Evolutionary conservation across 2,113 vertebrate genomes (phyloP), one percentile per base, ranked within the genome.

Genomic region (Dissostichus mawsoni): DNA sequence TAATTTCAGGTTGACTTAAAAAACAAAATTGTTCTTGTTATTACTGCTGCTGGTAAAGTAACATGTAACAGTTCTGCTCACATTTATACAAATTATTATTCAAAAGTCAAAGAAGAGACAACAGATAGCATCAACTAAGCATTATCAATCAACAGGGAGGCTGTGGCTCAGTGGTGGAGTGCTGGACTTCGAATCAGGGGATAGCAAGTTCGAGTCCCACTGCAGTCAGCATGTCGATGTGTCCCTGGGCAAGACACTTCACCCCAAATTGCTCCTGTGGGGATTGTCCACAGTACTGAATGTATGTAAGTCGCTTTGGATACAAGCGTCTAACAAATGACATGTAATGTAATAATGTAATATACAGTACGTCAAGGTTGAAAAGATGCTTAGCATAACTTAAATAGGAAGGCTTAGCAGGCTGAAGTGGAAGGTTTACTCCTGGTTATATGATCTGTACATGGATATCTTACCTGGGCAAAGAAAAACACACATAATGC

Each of bases 371-470:
- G 12, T 29, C 16, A 53, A 62, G 25, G 33, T 63, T 20, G 20
- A 71, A 51, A 48, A 18, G 33, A 18, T 47, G 61, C 23, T 71
- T 50, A 0, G 20, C 65, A 25, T 25, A 29, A 50, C 62, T 17
- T 12, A 36, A 66, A 23, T 17, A 59, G 33, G 14, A 33, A 29
- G 50, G 48, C 23, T 80, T 41, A 59, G 25, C 20, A 55, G n/a
- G 8, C 11, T 81, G 9, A 80, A 29, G 23, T 14, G 47, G 17
- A 62, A 17, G 17, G 0, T 69, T 68, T 33, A 62, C 41, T 58
- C 16, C 13, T 20, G 5, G 51, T 66, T 61, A 80, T 73, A 11
- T 73, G 53, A 89, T 58, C 58, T 75, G 58, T 59, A 20, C 51
- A 48, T 25, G 11, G 69, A 62, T 70, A 70, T 62, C 13, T 74